Percentiles rank a stretch among this genome's conserved stretches.
Conservation (phyloP, 1,140 invertebrate genomes). For the Drosophila bifasciata region DNA sequence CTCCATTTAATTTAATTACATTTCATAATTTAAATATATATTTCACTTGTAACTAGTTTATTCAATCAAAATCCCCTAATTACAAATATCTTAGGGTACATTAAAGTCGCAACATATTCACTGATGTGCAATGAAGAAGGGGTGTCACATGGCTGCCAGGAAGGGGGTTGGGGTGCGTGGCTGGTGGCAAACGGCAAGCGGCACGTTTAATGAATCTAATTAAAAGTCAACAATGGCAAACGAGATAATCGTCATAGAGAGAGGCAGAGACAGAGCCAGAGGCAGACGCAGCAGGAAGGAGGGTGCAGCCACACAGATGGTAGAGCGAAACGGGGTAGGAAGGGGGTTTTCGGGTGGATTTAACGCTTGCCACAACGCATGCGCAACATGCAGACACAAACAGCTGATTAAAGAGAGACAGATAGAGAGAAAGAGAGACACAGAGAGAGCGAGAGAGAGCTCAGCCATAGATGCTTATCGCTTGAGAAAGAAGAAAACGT, state of each 20-base stretch:
- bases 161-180: slow-evolving; percentile 26
- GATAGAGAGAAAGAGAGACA: slow-evolving; percentile 12
- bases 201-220: slow-evolving; percentile 83
- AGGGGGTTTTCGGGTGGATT: slow-evolving; percentile 7
- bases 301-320: slow-evolving; percentile 1
- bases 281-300: slow-evolving; percentile 21
- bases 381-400: slow-evolving; percentile 72
- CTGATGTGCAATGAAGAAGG: too few species aligned
- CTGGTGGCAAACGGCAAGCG: slow-evolving; percentile 52
- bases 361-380: slow-evolving; percentile 57
- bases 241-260: slow-evolving; percentile 67
- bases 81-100: too few species aligned
- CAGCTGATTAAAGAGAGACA: slow-evolving; percentile 61
- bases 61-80: background rate
- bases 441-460: slow-evolving; percentile 19
- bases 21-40: too few species aligned
- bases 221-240: slow-evolving; percentile 83
- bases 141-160: slow-evolving; percentile 18
- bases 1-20: too few species aligned
- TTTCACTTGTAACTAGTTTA: too few species aligned
- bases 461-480: slow-evolving; percentile 27
- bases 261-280: slow-evolving; percentile 33
- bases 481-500: slow-evolving; percentile 40
- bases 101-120: too few species aligned
- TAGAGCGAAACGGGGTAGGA: slow-evolving; percentile 4